Evolutionary conservation across 1,140 invertebrate species (phyloP), one percentile per base, ranked within the genome.

Genomic region (Lethrus apterus): DNA sequence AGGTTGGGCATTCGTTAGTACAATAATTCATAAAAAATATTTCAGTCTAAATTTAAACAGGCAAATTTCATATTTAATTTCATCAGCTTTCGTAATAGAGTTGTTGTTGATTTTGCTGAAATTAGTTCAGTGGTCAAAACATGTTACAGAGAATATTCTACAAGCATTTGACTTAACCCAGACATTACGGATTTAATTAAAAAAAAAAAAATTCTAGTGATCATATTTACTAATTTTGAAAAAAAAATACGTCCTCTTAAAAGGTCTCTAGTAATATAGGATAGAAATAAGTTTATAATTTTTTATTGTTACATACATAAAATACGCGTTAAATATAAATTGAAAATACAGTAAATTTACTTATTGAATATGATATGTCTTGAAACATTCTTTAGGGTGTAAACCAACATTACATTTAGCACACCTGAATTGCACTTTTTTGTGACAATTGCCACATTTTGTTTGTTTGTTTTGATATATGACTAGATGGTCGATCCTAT

Each of bases 371-470:
- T 46, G 44, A 11, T 36, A 46, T 10, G 15, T 18, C 11, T 23
- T 24, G 29, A 46, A 48, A 51, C 36, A 51, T 19, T 35, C 10
- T 34, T 52, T 52, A 11, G 50, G 46, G 47, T 58, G 54, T 32
- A 58, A 21, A 8, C 44, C 54, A 35, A 55, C 40, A 13, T 52
- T 43, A 18, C 42, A 44, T 20, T 44, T 44, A 4, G 15, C 42
- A 26, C 30, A 44, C 8, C n/a, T 15, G 17, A 38, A 38, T 11
- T 46, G 18, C n/a, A 33, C 2, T 36, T 46, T 46, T 15, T 38
- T 46, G 19, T 36, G 32, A 14, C 44, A 36, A 13, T 32, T 8
- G 10, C 33, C n/a, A 24, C 44, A 46, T 18, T 24, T 13, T 4
- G 23, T 36, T 36, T 35, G 32, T 18, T 36, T 46, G 14, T 46